Conservation (phyloP, 2,113 vertebrate genomes). For the Erpornis zantholeuca region DNA sequence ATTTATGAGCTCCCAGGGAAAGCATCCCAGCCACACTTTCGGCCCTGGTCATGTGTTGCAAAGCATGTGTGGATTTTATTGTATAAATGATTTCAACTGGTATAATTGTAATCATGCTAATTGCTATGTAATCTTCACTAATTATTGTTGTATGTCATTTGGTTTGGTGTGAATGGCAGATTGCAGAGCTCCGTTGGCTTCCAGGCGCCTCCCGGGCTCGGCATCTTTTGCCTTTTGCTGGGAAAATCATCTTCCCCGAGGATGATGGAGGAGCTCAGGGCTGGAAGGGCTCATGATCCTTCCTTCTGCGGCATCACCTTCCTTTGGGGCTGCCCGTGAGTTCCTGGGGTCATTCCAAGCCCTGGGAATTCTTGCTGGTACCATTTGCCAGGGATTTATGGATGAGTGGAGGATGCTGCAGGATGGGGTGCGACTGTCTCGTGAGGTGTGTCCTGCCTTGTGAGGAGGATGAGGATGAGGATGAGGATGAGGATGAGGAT, state of each 20-base stretch:
- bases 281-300: neutral
- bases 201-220: slow-evolving; percentile 1
- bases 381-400: neutral
- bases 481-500: neutral
- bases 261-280: neutral
- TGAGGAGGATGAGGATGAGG: neutral
- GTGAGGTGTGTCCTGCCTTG: neutral
- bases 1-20: neutral
- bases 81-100: slow-evolving; percentile 70
- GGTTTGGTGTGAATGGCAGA: slow-evolving; percentile 68
- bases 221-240: neutral
- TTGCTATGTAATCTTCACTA: slow-evolving; percentile 77
- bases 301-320: neutral
- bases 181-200: slow-evolving; percentile 55
- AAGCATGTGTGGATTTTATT: slow-evolving; percentile 64
- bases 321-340: neutral
- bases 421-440: rapidly evolving
- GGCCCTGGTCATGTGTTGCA: slow-evolving; percentile 43
- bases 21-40: neutral
- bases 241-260: neutral
- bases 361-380: neutral
- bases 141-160: slow-evolving; percentile 81
- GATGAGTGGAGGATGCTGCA: neutral
- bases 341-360: neutral
- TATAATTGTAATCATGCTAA: slow-evolving; percentile 77